phyloP scores from a whole-genome alignment of 2,888 invertebrate genomes.

The Gari tellinella region DNA sequence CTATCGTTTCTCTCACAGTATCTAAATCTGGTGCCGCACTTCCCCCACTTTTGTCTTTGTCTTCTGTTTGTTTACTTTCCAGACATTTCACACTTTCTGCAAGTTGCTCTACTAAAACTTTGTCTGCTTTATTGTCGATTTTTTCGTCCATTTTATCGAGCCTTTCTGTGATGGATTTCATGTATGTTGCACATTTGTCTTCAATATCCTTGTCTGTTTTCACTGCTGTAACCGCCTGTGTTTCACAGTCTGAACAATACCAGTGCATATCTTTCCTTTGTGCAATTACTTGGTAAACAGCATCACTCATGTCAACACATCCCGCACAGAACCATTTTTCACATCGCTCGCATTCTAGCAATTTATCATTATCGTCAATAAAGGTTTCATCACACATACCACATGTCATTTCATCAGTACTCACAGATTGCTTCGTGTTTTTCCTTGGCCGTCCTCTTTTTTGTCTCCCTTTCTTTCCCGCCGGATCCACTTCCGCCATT shows the following conservation, averaged over 20 bases:
- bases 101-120: neutral
- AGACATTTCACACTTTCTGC: neutral
- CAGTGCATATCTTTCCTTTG: conserved; percentile 1
- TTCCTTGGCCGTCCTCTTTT: too few relatives aligned
- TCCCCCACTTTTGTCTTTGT: neutral
- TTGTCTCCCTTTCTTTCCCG: too few relatives aligned
- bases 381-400: neutral
- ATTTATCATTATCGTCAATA: neutral
- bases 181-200: neutral
- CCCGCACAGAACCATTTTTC: neutral
- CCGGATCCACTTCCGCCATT: too few relatives aligned
- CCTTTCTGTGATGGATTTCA: neutral
- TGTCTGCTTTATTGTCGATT: neutral
- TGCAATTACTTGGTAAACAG: neutral
- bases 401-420: neutral
- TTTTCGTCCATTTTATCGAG: neutral
- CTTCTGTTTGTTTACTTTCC: neutral
- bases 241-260: neutral
- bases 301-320: neutral
- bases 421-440: too few relatives aligned
- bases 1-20: neutral
- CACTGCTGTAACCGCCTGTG: neutral
- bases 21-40: neutral
- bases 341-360: neutral
- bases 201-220: conserved; percentile 1